phyloP scores from a whole-genome alignment of 1,140 invertebrate species.

The Cataglyphis hispanica region DNA sequence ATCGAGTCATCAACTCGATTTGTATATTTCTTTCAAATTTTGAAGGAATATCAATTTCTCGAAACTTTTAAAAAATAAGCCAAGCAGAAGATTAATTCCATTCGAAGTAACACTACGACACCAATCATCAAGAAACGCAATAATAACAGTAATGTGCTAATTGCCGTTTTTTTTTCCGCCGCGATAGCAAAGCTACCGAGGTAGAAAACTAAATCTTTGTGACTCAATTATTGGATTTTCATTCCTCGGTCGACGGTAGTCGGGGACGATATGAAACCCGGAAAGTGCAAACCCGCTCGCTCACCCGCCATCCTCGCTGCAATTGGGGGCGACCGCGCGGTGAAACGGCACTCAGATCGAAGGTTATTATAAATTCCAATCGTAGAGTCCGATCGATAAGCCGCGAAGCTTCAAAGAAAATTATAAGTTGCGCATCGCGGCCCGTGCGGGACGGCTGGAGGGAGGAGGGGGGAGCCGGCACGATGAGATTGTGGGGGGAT shows the following conservation, averaged over 20 bases:
- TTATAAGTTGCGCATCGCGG: conserved; percentile 79
- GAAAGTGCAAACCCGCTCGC: conserved; percentile 49
- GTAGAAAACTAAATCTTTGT: conserved; percentile 75
- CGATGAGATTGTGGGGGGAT: neutral
- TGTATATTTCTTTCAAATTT: conserved; percentile 1
- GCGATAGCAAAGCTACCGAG: conserved; percentile 33
- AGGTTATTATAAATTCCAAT: conserved; percentile 82
- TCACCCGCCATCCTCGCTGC: conserved; percentile 33
- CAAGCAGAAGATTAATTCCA: conserved; percentile 2
- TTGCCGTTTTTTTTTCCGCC: conserved; percentile 53
- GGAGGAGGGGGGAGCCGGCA: conserved; percentile 26
- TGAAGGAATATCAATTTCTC: neutral
- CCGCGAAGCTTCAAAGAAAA: conserved; percentile 82
- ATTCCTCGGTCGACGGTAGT: conserved; percentile 39
- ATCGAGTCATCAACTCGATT: too few species aligned
- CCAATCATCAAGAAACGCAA: conserved; percentile 20
- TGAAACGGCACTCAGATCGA: conserved; percentile 75
- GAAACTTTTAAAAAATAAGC: neutral
- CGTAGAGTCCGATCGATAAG: conserved; percentile 80
- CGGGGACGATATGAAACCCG: conserved; percentile 73
- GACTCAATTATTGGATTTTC: conserved; percentile 75
- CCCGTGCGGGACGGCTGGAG: conserved; percentile 33
- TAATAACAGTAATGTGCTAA: conserved; percentile 56
- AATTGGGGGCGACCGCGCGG: conserved; percentile 53
- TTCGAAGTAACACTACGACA: neutral